Evolutionary conservation across 2,113 vertebrate species (phyloP).

Genomic region (Spea multiplicata): DNA sequence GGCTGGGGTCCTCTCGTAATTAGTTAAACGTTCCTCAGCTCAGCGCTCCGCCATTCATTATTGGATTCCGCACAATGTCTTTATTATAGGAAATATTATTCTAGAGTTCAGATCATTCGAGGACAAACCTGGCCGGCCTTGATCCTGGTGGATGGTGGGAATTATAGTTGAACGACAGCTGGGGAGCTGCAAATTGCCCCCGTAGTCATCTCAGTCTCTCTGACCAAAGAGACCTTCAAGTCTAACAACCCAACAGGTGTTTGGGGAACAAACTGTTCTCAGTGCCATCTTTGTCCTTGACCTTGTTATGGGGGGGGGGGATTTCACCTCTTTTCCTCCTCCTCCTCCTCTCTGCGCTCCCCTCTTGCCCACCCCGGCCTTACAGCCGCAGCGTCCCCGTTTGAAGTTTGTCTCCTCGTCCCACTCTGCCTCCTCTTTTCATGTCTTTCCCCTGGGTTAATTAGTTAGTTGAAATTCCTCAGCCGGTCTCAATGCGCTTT

Average conservation of each 20-base stretch:
- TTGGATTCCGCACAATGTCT: too few species aligned
- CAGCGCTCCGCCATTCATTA: not conserved
- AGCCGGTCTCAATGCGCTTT: slow-evolving; percentile 67
- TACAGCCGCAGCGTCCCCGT: slow-evolving; percentile 6
- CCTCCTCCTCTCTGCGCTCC: not conserved
- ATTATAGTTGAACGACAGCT: not conserved
- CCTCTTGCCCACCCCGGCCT: slow-evolving; percentile 7
- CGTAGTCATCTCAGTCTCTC: not conserved
- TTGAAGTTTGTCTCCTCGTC: slow-evolving; percentile 60
- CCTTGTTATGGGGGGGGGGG: slow-evolving; percentile 5
- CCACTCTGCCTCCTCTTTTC: slow-evolving; percentile 83
- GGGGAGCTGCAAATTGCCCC: not conserved
- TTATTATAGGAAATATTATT: too few species aligned
- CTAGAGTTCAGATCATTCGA: too few species aligned
- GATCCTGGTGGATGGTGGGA: not conserved
- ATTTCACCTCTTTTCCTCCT: slow-evolving; percentile 12
- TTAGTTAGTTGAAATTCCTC: slow-evolving; percentile 82
- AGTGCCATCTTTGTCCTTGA: slow-evolving; percentile 7
- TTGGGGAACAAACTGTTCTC: slow-evolving; percentile 1
- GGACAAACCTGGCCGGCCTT: too few species aligned
- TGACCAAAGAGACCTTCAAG: not conserved
- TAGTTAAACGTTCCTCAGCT: slow-evolving; percentile 17
- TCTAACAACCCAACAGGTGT: slow-evolving; percentile 6
- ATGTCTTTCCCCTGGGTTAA: slow-evolving; percentile 81
- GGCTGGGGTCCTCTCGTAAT: slow-evolving; percentile 32